Evolutionary conservation across 2,888 invertebrate genomes (phyloP).

Genomic region (Synergus laeviventris): DNA sequence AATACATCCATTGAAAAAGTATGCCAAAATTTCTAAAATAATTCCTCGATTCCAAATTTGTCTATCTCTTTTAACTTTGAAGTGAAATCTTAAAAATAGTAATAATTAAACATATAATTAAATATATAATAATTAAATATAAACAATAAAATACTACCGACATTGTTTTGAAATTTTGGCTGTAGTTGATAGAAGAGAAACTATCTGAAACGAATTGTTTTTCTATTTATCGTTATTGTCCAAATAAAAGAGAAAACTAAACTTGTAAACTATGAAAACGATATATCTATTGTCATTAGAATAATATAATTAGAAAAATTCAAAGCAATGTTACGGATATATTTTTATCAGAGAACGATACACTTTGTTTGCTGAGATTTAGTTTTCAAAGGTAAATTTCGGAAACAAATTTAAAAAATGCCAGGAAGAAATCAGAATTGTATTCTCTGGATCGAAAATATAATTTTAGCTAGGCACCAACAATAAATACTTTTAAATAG

Average conservation of each 20-base stretch:
- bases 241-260: too few species aligned
- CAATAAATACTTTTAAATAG: constrained; percentile 56
- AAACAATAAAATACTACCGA: neutral
- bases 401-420: neutral
- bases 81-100: too few species aligned
- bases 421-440: neutral
- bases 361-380: neutral
- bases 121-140: neutral
- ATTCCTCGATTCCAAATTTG: neutral
- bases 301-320: neutral
- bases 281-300: neutral
- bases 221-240: neutral
- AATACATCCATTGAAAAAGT: neutral
- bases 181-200: neutral
- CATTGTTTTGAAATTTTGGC: neutral
- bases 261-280: neutral
- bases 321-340: neutral
- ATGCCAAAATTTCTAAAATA: neutral
- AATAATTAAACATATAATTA: too few species aligned
- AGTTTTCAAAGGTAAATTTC: neutral
- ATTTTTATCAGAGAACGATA: neutral
- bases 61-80: neutral
- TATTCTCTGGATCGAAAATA: neutral
- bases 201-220: neutral
- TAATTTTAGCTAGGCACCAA: neutral